These are phyloP conservation scores for Aporrectodea caliginosa DNA, from an alignment of 1,140 invertebrate genomes.

Conservation along the genomic window DNA sequence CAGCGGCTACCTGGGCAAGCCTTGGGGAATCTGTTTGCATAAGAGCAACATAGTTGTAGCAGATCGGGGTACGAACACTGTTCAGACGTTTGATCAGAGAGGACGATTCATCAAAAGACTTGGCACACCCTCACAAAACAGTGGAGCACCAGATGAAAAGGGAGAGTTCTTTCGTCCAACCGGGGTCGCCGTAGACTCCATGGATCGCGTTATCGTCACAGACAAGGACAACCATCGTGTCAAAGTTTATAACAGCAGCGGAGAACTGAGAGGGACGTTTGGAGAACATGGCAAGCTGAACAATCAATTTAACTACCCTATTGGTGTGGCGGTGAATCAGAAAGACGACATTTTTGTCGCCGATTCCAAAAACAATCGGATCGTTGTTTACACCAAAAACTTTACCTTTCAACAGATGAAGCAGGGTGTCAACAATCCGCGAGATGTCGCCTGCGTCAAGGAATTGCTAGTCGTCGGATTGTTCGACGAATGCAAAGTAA, in stretches of 20 bases:
- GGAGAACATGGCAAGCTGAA: background rate
- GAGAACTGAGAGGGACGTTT: background rate
- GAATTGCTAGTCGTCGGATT: background rate
- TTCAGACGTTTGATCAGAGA: background rate
- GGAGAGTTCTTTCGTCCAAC: background rate
- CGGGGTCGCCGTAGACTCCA: background rate
- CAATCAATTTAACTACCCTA: background rate
- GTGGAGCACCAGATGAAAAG: background rate
- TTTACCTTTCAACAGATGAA: background rate
- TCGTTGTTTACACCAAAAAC: background rate
- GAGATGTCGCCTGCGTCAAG: background rate
- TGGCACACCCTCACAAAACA: background rate
- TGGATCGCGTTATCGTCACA: background rate
- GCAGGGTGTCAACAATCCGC: background rate
- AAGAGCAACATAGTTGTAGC: background rate
- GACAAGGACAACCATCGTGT: background rate
- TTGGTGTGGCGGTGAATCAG: background rate
- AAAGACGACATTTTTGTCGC: background rate
- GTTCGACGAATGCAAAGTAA: background rate
- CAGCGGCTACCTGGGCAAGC: background rate
- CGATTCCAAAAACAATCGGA: background rate
- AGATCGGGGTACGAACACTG: background rate
- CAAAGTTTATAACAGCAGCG: background rate
- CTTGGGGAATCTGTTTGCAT: background rate
- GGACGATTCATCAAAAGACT: background rate